Base-by-base conservation (phyloP, 2,797 vertebrate species). In the Gymnoscopelus microlampas region DNA sequence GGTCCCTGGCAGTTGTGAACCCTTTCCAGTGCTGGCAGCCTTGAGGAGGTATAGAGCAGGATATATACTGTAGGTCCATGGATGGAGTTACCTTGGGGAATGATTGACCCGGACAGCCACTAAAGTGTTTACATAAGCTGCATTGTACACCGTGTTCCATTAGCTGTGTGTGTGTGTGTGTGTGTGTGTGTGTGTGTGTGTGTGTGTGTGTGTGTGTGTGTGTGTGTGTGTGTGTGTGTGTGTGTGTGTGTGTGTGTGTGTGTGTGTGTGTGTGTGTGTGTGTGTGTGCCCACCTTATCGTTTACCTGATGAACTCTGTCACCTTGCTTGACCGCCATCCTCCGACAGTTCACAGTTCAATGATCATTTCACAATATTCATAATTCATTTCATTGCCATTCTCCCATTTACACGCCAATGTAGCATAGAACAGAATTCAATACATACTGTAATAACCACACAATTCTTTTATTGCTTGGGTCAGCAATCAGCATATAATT, bases 11-110 rank as follows among this genome's bases (percentile, higher is more conserved):
- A 62, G 55, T 70, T 56, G 24, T 39, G 35, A 39, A 39, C 35
- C 5, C 7, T 67, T 71, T 65, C 69, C 51, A 78, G 56, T 59
- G 53, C 12, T 26, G n/a, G 24, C 32, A 29, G 49, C 47, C 26
- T 53, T 60, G 35, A 60, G 35, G 3, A 13, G 49, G 24, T 35
- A 62, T 23, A 54, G 5, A 32, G 1, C 0, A 54, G 6, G 12
- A 9, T 55, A 26, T 51, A 1, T 53, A 24, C 3, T 29, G 19
- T 35, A 24, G 9, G 11, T 39, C 9, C 7, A 3, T 44, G 39
- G 39, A n/a, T 57, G 35, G 32, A 13, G 3, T 3, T 14, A 24
- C 55, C 14, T 4, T 1, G n/a, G 35, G 23, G 4, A 64, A 44
- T 15, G 15, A 64, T 66, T 47, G 47, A 69, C 70, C 57, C 29